phyloP scores from a whole-genome alignment of 2,797 vertebrate species.

The Pterois miles region DNA sequence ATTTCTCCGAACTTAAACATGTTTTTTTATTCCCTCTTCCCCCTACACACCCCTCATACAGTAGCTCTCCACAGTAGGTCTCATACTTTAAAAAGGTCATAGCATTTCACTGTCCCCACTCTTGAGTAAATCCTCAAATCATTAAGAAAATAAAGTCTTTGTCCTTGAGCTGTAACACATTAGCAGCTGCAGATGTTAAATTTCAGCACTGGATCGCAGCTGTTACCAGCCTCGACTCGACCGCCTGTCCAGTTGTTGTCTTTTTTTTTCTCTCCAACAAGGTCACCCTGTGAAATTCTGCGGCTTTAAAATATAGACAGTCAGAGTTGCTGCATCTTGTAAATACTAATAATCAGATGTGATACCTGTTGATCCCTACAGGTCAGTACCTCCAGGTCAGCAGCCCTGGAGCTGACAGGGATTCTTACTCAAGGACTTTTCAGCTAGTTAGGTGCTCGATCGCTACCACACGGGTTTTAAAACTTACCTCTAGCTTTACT shows the following conservation, averaged over 20 bases:
- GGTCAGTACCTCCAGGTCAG: constrained; percentile 6
- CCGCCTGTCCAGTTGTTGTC: constrained; percentile 10
- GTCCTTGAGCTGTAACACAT: constrained; percentile 8
- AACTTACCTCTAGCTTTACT: background rate
- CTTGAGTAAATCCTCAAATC: constrained; percentile 17
- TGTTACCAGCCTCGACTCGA: constrained; percentile 1
- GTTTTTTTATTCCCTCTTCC: background rate
- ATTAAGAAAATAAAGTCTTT: constrained; percentile 30
- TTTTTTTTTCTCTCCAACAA: background rate
- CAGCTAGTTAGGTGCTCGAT: background rate
- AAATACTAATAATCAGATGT: constrained; percentile 36
- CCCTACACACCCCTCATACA: background rate
- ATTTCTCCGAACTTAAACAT: constrained; percentile 35
- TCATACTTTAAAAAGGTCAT: constrained; percentile 4
- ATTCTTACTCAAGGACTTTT: constrained; percentile 12
- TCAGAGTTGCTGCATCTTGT: constrained; percentile 7
- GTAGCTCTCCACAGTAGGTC: background rate
- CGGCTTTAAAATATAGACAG: constrained; percentile 1
- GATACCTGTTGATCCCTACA: constrained; percentile 19
- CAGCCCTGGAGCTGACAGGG: background rate
- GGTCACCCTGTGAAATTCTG: constrained; percentile 7
- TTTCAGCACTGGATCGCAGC: constrained; percentile 22
- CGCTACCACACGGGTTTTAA: background rate
- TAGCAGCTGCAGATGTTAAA: constrained; percentile 33
- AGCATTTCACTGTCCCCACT: background rate